phyloP scores from a whole-genome alignment of 2,797 vertebrate species.

The Hypotaenidia okinawae region DNA sequence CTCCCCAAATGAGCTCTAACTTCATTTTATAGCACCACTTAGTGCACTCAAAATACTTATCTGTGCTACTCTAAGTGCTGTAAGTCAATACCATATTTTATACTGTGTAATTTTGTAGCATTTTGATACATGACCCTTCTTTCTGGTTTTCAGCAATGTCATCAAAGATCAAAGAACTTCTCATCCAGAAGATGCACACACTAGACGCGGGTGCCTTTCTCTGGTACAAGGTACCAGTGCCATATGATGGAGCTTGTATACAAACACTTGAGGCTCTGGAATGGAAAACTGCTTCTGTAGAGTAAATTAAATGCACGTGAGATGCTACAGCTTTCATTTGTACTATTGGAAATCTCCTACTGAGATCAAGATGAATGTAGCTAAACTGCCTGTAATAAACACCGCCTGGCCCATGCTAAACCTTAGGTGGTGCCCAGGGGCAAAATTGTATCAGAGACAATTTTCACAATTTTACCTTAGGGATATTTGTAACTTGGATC shows the following conservation, averaged over 20 bases:
- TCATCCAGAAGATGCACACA: neutral
- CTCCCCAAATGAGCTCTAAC: neutral
- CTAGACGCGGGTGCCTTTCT: neutral
- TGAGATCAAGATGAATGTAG: neutral
- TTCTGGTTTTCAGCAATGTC: neutral
- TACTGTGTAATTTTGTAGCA: neutral
- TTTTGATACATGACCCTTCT: neutral
- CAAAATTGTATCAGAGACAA: neutral
- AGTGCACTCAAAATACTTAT: neutral
- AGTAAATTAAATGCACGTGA: neutral
- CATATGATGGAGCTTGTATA: neutral
- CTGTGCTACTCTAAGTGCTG: neutral
- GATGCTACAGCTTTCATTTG: neutral
- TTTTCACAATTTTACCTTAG: neutral
- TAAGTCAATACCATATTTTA: neutral
- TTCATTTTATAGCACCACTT: neutral
- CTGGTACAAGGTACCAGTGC: too few relatives aligned
- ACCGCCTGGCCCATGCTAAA: neutral
- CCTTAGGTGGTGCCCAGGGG: neutral
- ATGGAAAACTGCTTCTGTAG: neutral
- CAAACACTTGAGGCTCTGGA: neutral
- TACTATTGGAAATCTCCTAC: neutral
- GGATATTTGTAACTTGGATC: neutral
- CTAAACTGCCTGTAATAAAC: neutral
- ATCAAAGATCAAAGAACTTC: neutral